Percentiles rank a stretch among this genome's conserved stretches.
Evolutionary conservation across 1,140 invertebrate species (phyloP).

Genomic region (Caenorhabditis tropicalis): DNA sequence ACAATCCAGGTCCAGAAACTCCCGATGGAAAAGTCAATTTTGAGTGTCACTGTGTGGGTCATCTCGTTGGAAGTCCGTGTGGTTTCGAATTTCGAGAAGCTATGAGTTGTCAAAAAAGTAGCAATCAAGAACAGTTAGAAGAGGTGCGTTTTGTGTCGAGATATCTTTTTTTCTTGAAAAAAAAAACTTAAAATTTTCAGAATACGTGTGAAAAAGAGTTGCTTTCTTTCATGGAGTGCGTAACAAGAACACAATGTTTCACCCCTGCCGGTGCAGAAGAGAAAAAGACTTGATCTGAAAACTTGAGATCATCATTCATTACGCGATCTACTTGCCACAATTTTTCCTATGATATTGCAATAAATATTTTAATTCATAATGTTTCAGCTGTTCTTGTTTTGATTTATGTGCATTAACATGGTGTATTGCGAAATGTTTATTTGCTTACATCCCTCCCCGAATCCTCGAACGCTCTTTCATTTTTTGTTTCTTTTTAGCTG

Average conservation of each 20-base stretch:
- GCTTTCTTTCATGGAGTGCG: conserved; percentile 68
- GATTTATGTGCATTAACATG: background rate
- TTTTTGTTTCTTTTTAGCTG: background rate
- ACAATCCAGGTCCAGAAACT: conserved; percentile 67
- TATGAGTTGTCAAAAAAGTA: conserved; percentile 66
- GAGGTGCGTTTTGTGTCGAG: conserved; percentile 49
- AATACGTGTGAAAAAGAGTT: conserved; percentile 65
- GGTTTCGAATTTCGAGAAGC: conserved; percentile 66
- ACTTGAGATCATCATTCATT: background rate
- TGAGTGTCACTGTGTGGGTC: conserved; percentile 70
- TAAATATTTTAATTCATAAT: background rate
- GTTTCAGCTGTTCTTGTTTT: too few relatives aligned
- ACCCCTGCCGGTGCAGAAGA: background rate
- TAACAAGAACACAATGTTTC: conserved; percentile 66
- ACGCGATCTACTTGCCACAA: background rate
- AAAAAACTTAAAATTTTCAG: background rate
- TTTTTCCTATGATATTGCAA: background rate
- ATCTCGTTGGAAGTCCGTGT: conserved; percentile 68
- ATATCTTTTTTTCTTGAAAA: background rate
- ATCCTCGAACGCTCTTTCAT: background rate
- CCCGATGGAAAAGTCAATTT: conserved; percentile 68
- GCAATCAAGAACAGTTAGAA: conserved; percentile 60
- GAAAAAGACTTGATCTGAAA: background rate
- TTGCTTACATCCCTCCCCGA: background rate
- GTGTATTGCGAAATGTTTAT: conserved; percentile 33